Percentiles rank a stretch among this genome's conserved stretches.
These are phyloP conservation scores for Lipophrys pholis DNA, from an alignment of 2,113 vertebrate species.

Conservation along the genomic window DNA sequence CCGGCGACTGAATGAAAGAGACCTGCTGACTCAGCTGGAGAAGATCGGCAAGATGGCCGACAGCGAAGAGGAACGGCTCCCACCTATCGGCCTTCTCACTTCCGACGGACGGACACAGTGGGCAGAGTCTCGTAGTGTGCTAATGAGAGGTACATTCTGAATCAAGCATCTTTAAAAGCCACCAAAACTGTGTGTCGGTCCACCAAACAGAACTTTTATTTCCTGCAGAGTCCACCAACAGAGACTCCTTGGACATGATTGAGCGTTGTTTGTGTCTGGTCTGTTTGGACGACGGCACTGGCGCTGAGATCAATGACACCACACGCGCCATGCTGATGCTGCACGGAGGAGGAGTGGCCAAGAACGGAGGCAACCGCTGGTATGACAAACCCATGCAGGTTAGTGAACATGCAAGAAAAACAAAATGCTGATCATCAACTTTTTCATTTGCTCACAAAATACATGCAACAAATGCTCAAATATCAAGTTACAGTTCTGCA, in stretches of 20 bases:
- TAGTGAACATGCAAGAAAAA: slow-evolving; percentile 22
- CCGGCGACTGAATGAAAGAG: slow-evolving; percentile 92
- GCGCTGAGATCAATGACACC: slow-evolving; percentile 83
- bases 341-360: slow-evolving; percentile 89
- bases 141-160: slow-evolving; percentile 88
- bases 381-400: slow-evolving; percentile 99
- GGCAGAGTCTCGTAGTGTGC: slow-evolving; percentile 89
- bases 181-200: background rate
- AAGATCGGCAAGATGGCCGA: slow-evolving; percentile 94
- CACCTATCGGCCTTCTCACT: slow-evolving; percentile 93
- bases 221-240: slow-evolving; percentile 93
- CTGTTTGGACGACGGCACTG: slow-evolving; percentile 88
- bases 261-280: slow-evolving; percentile 94
- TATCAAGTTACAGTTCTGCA: too few species aligned
- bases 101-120: slow-evolving; percentile 93
- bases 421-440: too few species aligned
- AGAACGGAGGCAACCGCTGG: slow-evolving; percentile 94
- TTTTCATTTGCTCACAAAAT: too few species aligned
- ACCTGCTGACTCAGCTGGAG: slow-evolving; percentile 93
- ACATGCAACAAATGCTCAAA: too few species aligned
- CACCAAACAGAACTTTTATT: background rate
- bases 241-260: slow-evolving; percentile 96
- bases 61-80: slow-evolving; percentile 87
- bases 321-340: slow-evolving; percentile 89
- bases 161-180: too few species aligned